A percentile compares a stretch with the other conserved stretches of the same genome.
Conservation (phyloP, 2,113 vertebrate genomes). For the Larimichthys polyactis region DNA sequence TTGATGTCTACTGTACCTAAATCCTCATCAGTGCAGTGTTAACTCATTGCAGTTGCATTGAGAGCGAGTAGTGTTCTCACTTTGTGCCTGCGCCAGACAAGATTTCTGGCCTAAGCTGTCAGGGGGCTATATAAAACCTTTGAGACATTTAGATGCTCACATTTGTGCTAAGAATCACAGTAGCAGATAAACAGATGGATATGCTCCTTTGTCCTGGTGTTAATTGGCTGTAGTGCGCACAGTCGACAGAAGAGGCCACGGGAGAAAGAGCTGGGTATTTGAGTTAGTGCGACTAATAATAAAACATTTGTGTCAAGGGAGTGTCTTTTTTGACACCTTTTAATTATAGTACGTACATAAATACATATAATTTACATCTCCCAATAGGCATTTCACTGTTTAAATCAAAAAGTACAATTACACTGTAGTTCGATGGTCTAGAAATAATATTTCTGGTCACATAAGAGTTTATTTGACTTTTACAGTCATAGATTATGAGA, state of each 20-base stretch:
- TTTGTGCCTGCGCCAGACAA: conserved; percentile 33
- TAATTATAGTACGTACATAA: neutral
- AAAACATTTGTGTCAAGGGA: conserved; percentile 18
- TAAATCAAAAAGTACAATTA: neutral
- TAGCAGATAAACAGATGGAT: conserved; percentile 51
- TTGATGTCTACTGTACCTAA: conserved; percentile 38
- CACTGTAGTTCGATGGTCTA: neutral
- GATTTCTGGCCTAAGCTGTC: conserved; percentile 28
- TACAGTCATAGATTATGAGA: neutral
- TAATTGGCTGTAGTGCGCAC: conserved; percentile 51
- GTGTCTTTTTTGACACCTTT: conserved; percentile 30
- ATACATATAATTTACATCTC: neutral
- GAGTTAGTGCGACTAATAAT: conserved; percentile 16
- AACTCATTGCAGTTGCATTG: conserved; percentile 35
- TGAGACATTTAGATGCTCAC: conserved; percentile 37
- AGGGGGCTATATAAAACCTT: conserved; percentile 4
- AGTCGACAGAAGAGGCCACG: conserved; percentile 30
- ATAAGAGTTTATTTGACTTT: conserved; percentile 3
- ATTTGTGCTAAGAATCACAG: conserved; percentile 25
- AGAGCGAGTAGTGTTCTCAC: conserved; percentile 28
- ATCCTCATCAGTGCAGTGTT: conserved; percentile 48
- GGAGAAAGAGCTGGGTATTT: neutral
- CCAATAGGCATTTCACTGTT: neutral
- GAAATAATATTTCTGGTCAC: neutral
- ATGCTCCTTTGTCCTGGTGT: conserved; percentile 45